A percentile compares a stretch with the other conserved stretches of the same genome.
Conservation (phyloP, 1,140 invertebrate species). For the Sesamia nonagrioides region DNA sequence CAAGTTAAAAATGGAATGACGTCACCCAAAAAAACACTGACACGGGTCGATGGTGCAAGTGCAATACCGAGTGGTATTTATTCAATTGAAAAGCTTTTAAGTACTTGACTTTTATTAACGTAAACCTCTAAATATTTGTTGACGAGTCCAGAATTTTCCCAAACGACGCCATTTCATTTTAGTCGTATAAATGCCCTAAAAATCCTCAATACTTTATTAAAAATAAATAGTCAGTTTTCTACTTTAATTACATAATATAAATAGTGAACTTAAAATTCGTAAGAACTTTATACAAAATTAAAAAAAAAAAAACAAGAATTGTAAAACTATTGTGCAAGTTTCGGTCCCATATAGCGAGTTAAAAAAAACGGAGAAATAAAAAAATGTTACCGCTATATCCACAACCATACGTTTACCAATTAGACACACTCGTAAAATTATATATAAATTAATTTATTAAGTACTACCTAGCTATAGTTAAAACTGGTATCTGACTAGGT, state of each 20-base stretch:
- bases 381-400: slow-evolving; percentile 61
- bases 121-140: slow-evolving; percentile 6
- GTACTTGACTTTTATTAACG: slow-evolving; percentile 22
- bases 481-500: slow-evolving; percentile 84
- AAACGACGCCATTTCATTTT: slow-evolving; percentile 67
- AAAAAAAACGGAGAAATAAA: slow-evolving; percentile 48
- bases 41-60: not conserved
- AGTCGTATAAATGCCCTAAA: slow-evolving; percentile 69
- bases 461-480: slow-evolving; percentile 79
- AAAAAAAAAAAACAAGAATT: slow-evolving; percentile 59
- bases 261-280: slow-evolving; percentile 77
- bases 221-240: slow-evolving; percentile 83
- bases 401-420: slow-evolving; percentile 76
- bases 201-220: slow-evolving; percentile 71
- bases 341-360: slow-evolving; percentile 68
- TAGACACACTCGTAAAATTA: slow-evolving; percentile 73
- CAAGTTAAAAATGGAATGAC: slow-evolving; percentile 69
- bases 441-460: slow-evolving; percentile 76
- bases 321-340: slow-evolving; percentile 55
- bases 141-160: slow-evolving; percentile 40
- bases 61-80: slow-evolving; percentile 8
- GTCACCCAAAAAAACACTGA: slow-evolving; percentile 56
- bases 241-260: slow-evolving; percentile 80
- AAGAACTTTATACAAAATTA: slow-evolving; percentile 83
- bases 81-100: slow-evolving; percentile 34